Evolutionary conservation across 2,113 vertebrate species (phyloP), one percentile per base, ranked within the genome.

Genomic region (Enhydra lutris): DNA sequence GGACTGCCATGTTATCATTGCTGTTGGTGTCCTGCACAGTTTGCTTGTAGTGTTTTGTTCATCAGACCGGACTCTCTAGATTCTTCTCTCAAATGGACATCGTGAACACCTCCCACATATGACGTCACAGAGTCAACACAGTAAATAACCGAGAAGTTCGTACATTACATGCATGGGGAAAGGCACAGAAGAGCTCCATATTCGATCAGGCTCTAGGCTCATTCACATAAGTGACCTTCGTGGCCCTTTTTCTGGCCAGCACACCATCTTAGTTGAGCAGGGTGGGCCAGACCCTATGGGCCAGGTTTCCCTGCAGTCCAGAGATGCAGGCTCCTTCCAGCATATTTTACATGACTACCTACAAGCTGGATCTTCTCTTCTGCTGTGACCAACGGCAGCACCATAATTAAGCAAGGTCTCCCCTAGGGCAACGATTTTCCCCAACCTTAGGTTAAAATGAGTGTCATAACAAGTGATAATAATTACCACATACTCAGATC

Each of bases 71-170:
- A 80, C 29, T 69, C 42, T 93, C 82, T 45, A 7, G 15, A 10
- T 65, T 52, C 87, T 84, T 47, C 45, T 96, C 69, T 69, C 57
- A 86, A 80, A 23, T 42, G 69, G 29, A 74, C 74, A 8, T 45
- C 73, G 9, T 29, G 73, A 13, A 9, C 7, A 3, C 15, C 26
- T 47, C 42, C 42, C 11, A 39, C 45, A 12, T 24, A 55, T 42
- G 71, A 76, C 3, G 1, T 61, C 79, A 52, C 10, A 0, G 91
- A 96, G 57, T 95, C 87, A 57, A 29, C 52, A 80, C 17, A n/a
- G 89, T 97, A 79, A 97, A 98, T 98, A 97, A 98, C 93, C 96
- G 59, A 98, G 95, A 89, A 90, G 69, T 91, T 97, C 61, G 6
- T 97, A 20, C 88, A 97, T 98, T 91, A 97, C 89, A 88, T 67